Evolutionary conservation across 2,797 vertebrate species (phyloP), one percentile per base, ranked within the genome.

Genomic region (Crocidura indochinensis): DNA sequence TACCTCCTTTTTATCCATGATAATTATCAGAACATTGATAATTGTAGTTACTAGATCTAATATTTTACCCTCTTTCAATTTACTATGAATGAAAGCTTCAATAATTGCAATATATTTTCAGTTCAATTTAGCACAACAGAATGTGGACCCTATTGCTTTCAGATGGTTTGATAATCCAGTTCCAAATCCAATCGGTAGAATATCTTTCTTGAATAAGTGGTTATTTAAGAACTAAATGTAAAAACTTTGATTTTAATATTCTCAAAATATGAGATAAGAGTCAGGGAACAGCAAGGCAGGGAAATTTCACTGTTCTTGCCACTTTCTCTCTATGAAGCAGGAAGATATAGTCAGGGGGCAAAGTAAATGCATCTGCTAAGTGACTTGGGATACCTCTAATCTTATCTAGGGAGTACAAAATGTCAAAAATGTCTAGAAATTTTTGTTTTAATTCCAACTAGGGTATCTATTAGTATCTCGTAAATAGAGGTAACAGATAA

Each of bases 21-120:
- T 68, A 29, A 72, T 89, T 31, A 27, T 67, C 29, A 76, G 38
- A 38, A 38, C 38, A 38, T 38, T 38, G 38, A 38, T 38, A 38
- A 38, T 38, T 38, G 38, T 38, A 38, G 38, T 38, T 38, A 38
- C 38, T 38, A 38, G 38, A 38, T 38, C 38, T 38, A 38, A 38
- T 38, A 38, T 38, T 6, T 72, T 26, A 29, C 49, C 65, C 47
- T 51, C 29, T 51, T 15, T 15, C 10, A 38, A 78, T 82, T 87
- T 75, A n/a, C 51, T 56, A 24, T 1, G 79, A 17, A 38, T 6
- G 2, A 90, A 79, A 75, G 10, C 9, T 84, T 78, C 65, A 77
- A 49, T 72, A 89, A 76, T 38, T 51, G 11, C 68, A 56, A 65
- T 88, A 82, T 72, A 72, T 91, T 88, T 77, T 84, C 47, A 89